phyloP scores from a whole-genome alignment of 1,140 invertebrate genomes.

The Brachionus manjavacas region DNA sequence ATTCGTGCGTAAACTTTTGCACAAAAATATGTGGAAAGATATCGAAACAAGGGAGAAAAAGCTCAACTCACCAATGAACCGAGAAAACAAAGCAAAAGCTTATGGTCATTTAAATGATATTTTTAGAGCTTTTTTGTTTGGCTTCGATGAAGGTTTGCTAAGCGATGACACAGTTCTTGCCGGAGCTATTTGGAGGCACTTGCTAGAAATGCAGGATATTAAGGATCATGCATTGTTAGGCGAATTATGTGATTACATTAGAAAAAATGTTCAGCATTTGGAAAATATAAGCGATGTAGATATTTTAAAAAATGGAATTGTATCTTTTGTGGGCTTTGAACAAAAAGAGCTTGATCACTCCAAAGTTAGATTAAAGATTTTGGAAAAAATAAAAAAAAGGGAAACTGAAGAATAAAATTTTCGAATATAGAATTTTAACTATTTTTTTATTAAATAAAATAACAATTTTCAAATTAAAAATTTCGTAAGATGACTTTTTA shows the following conservation, averaged over 20 bases:
- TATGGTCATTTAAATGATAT: constrained; percentile 38
- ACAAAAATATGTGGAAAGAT: constrained; percentile 43
- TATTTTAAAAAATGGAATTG: constrained; percentile 38
- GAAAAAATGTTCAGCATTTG: constrained; percentile 42
- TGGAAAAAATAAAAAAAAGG: not conserved
- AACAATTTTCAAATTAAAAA: not conserved
- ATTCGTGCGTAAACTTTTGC: constrained; percentile 26
- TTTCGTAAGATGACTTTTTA: too few relatives aligned
- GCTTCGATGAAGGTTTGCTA: constrained; percentile 40
- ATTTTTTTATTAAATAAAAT: not conserved
- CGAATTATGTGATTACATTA: not conserved
- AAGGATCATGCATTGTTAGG: constrained; percentile 15
- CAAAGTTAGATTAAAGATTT: constrained; percentile 15
- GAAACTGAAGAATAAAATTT: constrained; percentile 18
- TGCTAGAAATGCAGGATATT: constrained; percentile 4
- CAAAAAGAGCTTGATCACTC: constrained; percentile 38
- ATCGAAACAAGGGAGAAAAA: constrained; percentile 34
- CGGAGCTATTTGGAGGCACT: constrained; percentile 37
- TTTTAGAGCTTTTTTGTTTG: constrained; percentile 41
- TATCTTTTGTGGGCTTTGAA: constrained; percentile 16
- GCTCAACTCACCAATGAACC: constrained; percentile 17
- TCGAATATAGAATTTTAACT: not conserved
- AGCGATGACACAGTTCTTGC: constrained; percentile 40
- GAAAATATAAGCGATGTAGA: constrained; percentile 35
- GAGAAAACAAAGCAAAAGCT: constrained; percentile 15